These are phyloP conservation scores for Cromileptes altivelis DNA, from an alignment of 2,113 vertebrate species.

Conservation along the genomic window DNA sequence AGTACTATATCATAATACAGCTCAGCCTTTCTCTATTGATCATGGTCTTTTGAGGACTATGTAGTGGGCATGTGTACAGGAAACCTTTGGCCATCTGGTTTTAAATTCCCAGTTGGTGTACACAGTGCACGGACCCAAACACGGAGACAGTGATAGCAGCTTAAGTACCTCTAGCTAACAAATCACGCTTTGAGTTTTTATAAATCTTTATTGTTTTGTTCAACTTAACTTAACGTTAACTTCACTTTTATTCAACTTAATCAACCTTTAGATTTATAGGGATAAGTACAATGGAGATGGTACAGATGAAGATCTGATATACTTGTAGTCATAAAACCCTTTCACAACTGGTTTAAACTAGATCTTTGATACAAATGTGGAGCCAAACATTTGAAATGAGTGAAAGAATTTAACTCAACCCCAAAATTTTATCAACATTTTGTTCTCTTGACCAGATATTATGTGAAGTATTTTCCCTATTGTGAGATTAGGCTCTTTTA, in stretches of 20 bases:
- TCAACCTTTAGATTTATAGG: background rate
- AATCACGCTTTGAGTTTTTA: too few species aligned
- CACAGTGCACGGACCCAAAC: too few species aligned
- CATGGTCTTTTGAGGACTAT: too few species aligned
- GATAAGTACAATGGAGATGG: background rate
- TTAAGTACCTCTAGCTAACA: too few species aligned
- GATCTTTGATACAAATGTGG: background rate
- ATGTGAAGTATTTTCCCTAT: background rate
- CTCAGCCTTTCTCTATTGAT: too few species aligned
- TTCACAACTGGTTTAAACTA: background rate
- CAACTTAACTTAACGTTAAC: too few species aligned
- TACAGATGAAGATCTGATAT: background rate
- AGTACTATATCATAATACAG: too few species aligned
- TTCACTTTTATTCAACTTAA: too few species aligned
- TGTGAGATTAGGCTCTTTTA: conserved; percentile 27
- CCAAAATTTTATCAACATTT: background rate
- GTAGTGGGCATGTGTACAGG: background rate
- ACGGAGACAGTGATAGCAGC: too few species aligned
- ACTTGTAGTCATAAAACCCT: background rate
- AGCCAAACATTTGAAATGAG: background rate
- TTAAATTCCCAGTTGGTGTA: background rate
- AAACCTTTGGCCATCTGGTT: background rate
- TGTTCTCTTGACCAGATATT: conserved; percentile 6
- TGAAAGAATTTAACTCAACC: background rate
- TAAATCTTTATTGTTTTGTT: too few species aligned